Evolutionary conservation across 2,888 invertebrate species (phyloP).

Genomic region (Tetranychus piercei): DNA sequence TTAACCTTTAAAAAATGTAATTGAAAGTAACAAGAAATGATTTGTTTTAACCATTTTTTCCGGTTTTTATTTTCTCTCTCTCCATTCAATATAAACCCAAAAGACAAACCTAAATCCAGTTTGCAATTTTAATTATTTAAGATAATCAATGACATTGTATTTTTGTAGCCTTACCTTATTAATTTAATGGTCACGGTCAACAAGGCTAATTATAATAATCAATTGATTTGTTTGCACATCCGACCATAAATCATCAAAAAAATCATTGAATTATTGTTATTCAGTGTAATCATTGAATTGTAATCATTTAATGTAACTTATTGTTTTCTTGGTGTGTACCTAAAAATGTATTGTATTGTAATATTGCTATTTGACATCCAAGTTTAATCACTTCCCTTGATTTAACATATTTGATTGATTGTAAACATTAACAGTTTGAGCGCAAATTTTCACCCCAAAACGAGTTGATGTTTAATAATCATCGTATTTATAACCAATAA

Average conservation of each 20-base stretch:
- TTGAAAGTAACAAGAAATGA: background rate
- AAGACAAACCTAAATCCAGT: background rate
- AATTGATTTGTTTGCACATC: background rate
- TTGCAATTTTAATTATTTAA: background rate
- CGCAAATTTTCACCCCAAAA: too few species aligned
- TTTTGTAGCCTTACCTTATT: background rate
- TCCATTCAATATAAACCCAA: background rate
- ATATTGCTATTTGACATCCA: too few species aligned
- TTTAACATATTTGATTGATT: too few species aligned
- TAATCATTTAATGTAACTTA: too few species aligned
- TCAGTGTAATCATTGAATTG: background rate
- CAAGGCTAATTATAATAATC: background rate
- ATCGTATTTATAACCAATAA: too few species aligned
- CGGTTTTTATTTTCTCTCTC: background rate
- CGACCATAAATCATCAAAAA: background rate
- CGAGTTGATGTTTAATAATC: too few species aligned
- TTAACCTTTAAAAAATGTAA: background rate
- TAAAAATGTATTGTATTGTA: too few species aligned
- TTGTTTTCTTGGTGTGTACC: too few species aligned
- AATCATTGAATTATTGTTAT: background rate
- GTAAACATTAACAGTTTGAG: too few species aligned
- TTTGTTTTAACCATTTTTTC: too few species aligned
- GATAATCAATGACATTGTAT: background rate
- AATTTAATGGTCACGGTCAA: background rate
- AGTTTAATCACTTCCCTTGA: too few species aligned